phyloP scores from a whole-genome alignment of 92 coral and sea anemone species.

The Epizoanthus fatuus region DNA sequence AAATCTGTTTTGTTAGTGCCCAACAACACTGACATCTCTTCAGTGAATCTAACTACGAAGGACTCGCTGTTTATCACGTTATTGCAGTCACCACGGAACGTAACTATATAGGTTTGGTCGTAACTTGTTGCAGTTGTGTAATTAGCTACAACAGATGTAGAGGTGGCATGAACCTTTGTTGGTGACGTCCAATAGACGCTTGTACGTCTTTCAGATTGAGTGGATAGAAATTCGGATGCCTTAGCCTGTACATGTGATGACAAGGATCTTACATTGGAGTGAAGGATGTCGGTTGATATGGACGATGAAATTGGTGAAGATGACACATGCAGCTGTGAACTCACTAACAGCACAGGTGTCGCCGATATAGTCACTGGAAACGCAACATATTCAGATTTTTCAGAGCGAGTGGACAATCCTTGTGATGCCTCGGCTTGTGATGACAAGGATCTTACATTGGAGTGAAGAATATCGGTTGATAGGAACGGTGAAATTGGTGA shows the following conservation, averaged over 20 bases:
- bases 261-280: neutral
- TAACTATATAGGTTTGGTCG: slow-evolving; percentile 60
- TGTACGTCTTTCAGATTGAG: neutral
- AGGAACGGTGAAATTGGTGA: neutral
- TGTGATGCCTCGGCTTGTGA: neutral
- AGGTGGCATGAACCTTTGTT: neutral
- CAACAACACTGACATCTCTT: slow-evolving; percentile 49
- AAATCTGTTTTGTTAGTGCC: slow-evolving; percentile 48
- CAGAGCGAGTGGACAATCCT: neutral
- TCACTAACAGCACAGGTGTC: neutral
- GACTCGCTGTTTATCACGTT: slow-evolving; percentile 37
- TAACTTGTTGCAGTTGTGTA: neutral
- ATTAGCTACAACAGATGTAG: neutral
- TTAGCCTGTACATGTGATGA: neutral
- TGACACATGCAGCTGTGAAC: neutral
- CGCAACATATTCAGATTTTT: neutral
- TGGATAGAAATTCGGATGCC: neutral
- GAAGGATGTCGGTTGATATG: neutral
- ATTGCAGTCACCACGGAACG: slow-evolving; percentile 69
- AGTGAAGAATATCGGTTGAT: neutral
- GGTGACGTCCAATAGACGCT: neutral
- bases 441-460: neutral
- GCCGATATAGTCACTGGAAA: neutral
- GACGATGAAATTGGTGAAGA: slow-evolving; percentile 2
- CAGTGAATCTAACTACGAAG: slow-evolving; percentile 48